Base-by-base conservation (phyloP, 2,888 invertebrate genomes). In the Axea sp. region DNA sequence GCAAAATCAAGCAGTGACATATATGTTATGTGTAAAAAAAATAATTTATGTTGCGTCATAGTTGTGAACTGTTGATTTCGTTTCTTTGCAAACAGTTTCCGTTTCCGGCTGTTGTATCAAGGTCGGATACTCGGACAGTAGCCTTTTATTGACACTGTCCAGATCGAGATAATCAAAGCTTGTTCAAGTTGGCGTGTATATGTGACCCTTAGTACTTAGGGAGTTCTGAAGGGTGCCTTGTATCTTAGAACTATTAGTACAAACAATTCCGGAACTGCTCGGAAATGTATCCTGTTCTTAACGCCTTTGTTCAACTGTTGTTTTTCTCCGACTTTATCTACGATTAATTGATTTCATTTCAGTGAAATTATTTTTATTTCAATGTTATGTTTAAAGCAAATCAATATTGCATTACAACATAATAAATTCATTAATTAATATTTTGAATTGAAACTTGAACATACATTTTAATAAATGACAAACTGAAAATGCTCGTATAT, bases 241-340 rank as follows among this genome's bases (percentile, higher is more conserved):
- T 86, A 83, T 86, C 85, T 85, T 75, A 78, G 78, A 79, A 83
- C 85, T 86, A 86, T 86, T 86, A 87, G 83, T 81, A 82, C 81
- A 80, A 83, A 84, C 86, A 83, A 86, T 86, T 83, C 84, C 86
- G 87, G 86, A 86, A 86, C 83, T 78, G 78, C 83, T 80, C 81
- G 80, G 81, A 80, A 81, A 82, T 84, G 83, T 84, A 86, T 87
- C 85, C 85, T 84, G 82, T 83, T 77, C 81, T 84, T 83, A 84
- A 86, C 84, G 86, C 84, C 84, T 82, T 69, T 49, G 60, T 57
- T 57, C 74, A 73, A 76, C 74, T 75, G 71, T 49, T 39, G 60
- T 72, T 73, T 71, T 72, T 72, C 74, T 53, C 19, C 51, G 31
- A 43, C 64, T 60, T 77, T 59, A 72, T 79, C 81, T 77, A 76